Percentiles rank a stretch among this genome's conserved stretches.
Evolutionary conservation across 2,888 invertebrate species (phyloP).

Genomic region (Athalia circularis): DNA sequence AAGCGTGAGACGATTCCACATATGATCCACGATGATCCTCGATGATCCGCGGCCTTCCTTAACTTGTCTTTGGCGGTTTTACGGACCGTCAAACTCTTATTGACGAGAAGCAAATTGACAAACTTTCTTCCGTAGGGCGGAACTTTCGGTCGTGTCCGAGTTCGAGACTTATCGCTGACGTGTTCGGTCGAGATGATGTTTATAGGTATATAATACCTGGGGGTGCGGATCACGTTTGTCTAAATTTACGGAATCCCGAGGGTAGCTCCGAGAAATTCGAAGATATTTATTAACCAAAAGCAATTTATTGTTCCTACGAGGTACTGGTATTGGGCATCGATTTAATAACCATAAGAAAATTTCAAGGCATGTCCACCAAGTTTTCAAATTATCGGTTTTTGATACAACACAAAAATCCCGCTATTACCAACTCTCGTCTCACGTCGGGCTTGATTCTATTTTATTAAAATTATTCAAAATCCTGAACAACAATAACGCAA

Average conservation of each 20-base stretch:
- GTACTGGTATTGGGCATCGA: neutral
- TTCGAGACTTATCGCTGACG: no score
- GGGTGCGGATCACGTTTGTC: conserved; percentile 18
- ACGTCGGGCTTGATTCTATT: no score
- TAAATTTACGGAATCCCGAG: conserved; percentile 10
- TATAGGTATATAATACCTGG: neutral
- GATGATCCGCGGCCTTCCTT: conserved; percentile 1
- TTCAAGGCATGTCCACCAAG: neutral
- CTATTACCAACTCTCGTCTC: no score
- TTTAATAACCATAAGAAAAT: neutral
- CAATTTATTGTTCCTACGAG: conserved; percentile 6
- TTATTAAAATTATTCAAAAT: no score
- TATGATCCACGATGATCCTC: conserved; percentile 22
- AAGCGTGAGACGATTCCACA: conserved; percentile 3
- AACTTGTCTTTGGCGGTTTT: conserved; percentile 20
- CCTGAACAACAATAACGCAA: no score
- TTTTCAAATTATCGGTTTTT: no score
- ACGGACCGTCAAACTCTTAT: conserved; percentile 35
- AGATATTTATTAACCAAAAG: conserved; percentile 9
- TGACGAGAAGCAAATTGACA: conserved; percentile 18
- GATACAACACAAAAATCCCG: no score
- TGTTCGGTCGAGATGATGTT: no score
- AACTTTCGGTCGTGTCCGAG: neutral
- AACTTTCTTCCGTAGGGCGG: conserved; percentile 7
- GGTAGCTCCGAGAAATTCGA: neutral